Evolutionary conservation across 37 sponge, comb jelly and placozoan species (phyloP).

Genomic region (Cliona cf. orientalis): DNA sequence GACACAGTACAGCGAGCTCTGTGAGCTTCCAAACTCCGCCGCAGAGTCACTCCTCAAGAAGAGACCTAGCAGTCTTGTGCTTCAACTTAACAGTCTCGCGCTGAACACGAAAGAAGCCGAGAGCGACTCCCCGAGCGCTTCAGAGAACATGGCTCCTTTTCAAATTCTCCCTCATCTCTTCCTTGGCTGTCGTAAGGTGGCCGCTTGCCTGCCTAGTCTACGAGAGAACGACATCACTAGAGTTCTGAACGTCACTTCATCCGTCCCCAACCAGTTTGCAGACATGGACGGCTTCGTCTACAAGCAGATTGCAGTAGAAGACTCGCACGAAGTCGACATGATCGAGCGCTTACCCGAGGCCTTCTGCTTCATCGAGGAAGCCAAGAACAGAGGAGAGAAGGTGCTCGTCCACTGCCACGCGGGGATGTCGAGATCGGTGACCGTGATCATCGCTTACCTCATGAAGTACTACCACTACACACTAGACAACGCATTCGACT

Average conservation of each 20-base stretch:
- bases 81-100: conserved; percentile 46
- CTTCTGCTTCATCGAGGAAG: conserved; percentile 86
- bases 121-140: conserved; percentile 3
- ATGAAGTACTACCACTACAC: conserved; percentile 76
- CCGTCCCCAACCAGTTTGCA: conserved; percentile 42
- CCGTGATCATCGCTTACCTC: conserved; percentile 87
- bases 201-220: conserved; percentile 30
- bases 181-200: conserved; percentile 69
- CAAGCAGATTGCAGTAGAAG: conserved; percentile 89
- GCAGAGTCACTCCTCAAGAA: conserved; percentile 14
- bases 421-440: conserved; percentile 89
- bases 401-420: conserved; percentile 94
- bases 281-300: conserved; percentile 48
- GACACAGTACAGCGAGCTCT: conserved; percentile 20
- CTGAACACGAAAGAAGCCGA: not conserved
- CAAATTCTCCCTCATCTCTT: conserved; percentile 70
- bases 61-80: conserved; percentile 57
- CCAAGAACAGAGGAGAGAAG: conserved; percentile 53
- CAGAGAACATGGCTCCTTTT: conserved; percentile 15
- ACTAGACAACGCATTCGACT: conserved; percentile 83
- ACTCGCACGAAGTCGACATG: conserved; percentile 74
- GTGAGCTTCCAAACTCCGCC: conserved; percentile 3
- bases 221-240: conserved; percentile 25
- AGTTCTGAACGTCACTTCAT: conserved; percentile 70
- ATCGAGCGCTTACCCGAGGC: conserved; percentile 71